Percentiles rank a stretch among this genome's conserved stretches.
phyloP scores from a whole-genome alignment of 2,888 invertebrate species.

The Exephanes ischioxanthus region DNA sequence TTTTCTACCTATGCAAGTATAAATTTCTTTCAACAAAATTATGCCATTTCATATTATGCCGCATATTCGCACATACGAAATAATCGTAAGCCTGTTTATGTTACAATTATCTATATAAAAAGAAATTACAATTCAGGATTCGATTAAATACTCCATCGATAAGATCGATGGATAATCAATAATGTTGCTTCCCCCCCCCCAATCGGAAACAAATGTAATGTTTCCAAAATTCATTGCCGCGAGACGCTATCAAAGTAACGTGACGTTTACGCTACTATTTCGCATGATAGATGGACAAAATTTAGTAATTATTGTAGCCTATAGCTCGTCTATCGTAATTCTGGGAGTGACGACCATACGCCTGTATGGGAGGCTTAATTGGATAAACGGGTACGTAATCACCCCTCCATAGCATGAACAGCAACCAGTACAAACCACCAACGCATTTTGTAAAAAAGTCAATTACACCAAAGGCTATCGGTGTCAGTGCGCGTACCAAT shows the following conservation, averaged over 20 bases:
- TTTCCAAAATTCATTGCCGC: background rate
- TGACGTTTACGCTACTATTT: conserved; percentile 9
- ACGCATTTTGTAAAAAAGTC: conserved; percentile 82
- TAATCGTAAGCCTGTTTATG: conserved; percentile 20
- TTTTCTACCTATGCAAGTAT: conserved; percentile 25
- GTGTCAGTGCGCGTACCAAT: conserved; percentile 79
- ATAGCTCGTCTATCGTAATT: conserved; percentile 51
- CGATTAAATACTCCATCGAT: background rate
- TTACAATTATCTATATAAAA: conserved; percentile 36
- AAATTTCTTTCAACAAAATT: conserved; percentile 17
- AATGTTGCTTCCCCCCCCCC: background rate
- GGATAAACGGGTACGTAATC: conserved; percentile 56
- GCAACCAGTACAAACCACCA: conserved; percentile 82
- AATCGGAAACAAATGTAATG: background rate
- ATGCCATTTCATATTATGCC: conserved; percentile 29
- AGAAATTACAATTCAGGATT: conserved; percentile 32
- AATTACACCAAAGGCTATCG: conserved; percentile 80
- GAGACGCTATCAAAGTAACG: background rate
- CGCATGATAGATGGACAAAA: conserved; percentile 2
- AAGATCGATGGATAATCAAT: background rate
- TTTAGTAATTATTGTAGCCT: conserved; percentile 45
- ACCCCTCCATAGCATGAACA: conserved; percentile 79
- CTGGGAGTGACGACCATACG: conserved; percentile 44
- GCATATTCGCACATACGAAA: conserved; percentile 5
- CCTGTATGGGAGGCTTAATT: conserved; percentile 17